phyloP scores from a whole-genome alignment of 2,888 invertebrate genomes.

The Chelonus formosanus region DNA sequence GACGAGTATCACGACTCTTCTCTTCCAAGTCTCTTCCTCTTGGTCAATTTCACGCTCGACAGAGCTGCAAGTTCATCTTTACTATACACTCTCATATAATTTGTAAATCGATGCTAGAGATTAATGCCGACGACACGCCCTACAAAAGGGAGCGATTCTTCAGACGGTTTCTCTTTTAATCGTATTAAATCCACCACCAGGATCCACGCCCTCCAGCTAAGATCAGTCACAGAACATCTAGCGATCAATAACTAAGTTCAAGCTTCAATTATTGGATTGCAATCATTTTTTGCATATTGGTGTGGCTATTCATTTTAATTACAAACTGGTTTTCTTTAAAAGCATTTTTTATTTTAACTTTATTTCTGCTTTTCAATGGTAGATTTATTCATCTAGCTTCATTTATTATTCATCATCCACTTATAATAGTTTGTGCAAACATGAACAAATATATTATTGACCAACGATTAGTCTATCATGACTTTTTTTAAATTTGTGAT shows the following conservation, averaged over 20 bases:
- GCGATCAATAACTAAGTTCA: not conserved
- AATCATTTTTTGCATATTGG: no score
- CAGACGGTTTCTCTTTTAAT: constrained; percentile 40
- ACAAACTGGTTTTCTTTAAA: no score
- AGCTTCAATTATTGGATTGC: no score
- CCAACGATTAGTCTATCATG: no score
- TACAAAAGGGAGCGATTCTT: constrained; percentile 33
- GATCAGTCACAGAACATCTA: constrained; percentile 10
- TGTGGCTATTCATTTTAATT: no score
- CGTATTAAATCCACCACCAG: constrained; percentile 41
- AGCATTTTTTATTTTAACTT: no score
- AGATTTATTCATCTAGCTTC: no score
- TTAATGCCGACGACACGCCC: constrained; percentile 47
- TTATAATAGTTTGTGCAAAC: no score
- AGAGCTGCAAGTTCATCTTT: constrained; percentile 17
- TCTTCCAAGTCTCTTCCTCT: constrained; percentile 14
- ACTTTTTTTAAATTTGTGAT: no score
- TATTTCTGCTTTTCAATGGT: no score
- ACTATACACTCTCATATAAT: constrained; percentile 39
- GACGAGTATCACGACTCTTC: constrained; percentile 37
- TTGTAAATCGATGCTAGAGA: constrained; percentile 47
- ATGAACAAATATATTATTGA: no score
- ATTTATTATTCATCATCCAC: no score
- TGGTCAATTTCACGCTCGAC: constrained; percentile 48
- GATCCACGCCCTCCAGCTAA: constrained; percentile 38